Evolutionary conservation across 1,140 invertebrate species (phyloP).

Genomic region (Dendrolimus kikuchii): DNA sequence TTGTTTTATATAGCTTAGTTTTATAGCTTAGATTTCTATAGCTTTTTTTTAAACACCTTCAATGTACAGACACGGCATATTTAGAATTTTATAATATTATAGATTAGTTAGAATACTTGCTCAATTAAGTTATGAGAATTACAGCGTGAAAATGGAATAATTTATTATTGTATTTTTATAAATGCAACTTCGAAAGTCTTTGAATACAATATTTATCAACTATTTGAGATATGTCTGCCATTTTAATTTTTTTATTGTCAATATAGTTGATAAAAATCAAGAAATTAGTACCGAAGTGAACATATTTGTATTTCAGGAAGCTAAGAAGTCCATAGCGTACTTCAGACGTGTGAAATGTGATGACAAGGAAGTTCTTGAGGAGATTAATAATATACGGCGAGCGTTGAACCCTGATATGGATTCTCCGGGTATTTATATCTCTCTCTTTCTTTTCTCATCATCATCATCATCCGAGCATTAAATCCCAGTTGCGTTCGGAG

Average conservation of each 20-base stretch:
- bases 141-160: not conserved
- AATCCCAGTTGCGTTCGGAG: too few species aligned
- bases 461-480: too few species aligned
- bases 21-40: too few species aligned
- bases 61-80: too few species aligned
- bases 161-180: not conserved
- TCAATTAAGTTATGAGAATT: not conserved
- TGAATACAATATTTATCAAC: too few species aligned
- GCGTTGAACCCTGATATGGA: conserved; percentile 26
- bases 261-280: not conserved
- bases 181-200: not conserved
- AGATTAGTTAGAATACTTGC: too few species aligned
- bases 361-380: conserved; percentile 30
- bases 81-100: too few species aligned
- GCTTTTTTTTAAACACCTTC: too few species aligned
- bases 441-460: not conserved
- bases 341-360: conserved; percentile 20
- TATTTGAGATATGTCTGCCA: too few species aligned
- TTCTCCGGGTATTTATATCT: not conserved
- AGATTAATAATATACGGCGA: conserved; percentile 24
- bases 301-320: conserved; percentile 25
- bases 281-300: too few species aligned
- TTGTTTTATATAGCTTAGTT: too few species aligned
- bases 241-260: not conserved
- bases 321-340: conserved; percentile 30